phyloP scores from a whole-genome alignment of 2,797 vertebrate genomes.

The Enteromius mattozi region DNA sequence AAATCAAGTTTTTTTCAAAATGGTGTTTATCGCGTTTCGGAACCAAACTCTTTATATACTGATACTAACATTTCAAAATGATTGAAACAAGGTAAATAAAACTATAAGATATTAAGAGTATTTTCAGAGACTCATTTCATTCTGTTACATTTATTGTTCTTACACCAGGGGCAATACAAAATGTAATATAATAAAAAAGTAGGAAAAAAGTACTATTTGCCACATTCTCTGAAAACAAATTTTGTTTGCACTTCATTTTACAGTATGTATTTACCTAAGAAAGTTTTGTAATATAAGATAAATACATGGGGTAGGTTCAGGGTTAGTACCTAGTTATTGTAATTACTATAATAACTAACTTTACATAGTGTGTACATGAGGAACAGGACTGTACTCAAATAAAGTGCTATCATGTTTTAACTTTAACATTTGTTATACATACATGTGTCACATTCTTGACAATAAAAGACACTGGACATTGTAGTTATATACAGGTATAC shows the following conservation, averaged over 20 bases:
- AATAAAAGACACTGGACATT: neutral
- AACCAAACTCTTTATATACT: no score
- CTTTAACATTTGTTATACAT: neutral
- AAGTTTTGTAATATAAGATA: neutral
- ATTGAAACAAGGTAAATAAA: neutral
- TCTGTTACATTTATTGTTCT: neutral
- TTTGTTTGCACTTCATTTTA: neutral
- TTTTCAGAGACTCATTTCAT: no score
- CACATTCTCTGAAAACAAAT: no score
- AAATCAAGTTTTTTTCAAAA: no score
- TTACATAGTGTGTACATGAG: no score
- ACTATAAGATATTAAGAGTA: no score
- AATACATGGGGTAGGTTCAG: neutral
- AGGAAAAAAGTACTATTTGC: no score
- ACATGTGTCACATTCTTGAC: neutral
- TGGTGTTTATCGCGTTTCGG: no score
- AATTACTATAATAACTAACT: no score
- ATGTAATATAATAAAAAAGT: neutral
- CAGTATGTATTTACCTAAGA: neutral
- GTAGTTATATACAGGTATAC: neutral
- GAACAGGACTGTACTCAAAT: no score
- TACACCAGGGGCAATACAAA: neutral
- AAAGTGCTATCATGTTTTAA: neutral
- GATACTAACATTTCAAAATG: neutral
- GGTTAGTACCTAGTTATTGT: no score